Evolutionary conservation across 1,140 invertebrate species (phyloP), one percentile per base, ranked within the genome.

Genomic region (Berghia stephanieae): DNA sequence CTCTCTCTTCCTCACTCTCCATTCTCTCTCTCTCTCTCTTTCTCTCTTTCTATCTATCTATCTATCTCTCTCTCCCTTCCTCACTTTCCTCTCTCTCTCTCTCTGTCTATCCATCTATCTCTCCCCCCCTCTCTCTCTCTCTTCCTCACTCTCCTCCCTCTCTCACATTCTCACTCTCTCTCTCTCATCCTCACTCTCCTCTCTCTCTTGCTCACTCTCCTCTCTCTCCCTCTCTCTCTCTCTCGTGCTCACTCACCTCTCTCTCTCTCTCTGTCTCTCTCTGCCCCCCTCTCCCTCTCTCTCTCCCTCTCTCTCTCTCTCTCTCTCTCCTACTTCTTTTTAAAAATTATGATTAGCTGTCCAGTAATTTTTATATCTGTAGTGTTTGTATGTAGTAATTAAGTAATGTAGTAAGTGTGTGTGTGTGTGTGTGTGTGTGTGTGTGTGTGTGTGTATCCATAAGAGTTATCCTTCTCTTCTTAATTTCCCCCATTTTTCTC

Each of bases 191-290:
- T 24, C n/a, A 6, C n/a, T 5, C n/a, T 24, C 31, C 55, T 60
- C 21, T 60, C 55, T 60, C 55, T 60, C 55, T 60, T 31, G n/a
- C 44, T 72, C 42, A 49, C 69, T 49, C 43, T 72, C 57, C 40
- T 36, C 10, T 31, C 21, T 42, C 42, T 8, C 31, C 24, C 36
- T 18, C 42, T 46, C 55, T 10, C 5, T 21, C n/a, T 60, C 31
- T 24, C n/a, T 8, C 31, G n/a, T 21, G 5, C 6, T 60, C 4
- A 8, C n/a, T 5, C n/a, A 6, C n/a, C 21, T 60, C 55, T 60
- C 21, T 60, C 55, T 60, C 55, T 60, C 55, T 60, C 55, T 60
- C 44, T 72, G 38, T 72, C 69, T 49, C 43, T 72, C 57, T 70
- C 55, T 57, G 24, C n/a, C 24, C 44, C 34, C 13, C 60, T 38